Base-by-base conservation (phyloP, 2,113 vertebrate genomes). In the Neoarius graeffei region DNA sequence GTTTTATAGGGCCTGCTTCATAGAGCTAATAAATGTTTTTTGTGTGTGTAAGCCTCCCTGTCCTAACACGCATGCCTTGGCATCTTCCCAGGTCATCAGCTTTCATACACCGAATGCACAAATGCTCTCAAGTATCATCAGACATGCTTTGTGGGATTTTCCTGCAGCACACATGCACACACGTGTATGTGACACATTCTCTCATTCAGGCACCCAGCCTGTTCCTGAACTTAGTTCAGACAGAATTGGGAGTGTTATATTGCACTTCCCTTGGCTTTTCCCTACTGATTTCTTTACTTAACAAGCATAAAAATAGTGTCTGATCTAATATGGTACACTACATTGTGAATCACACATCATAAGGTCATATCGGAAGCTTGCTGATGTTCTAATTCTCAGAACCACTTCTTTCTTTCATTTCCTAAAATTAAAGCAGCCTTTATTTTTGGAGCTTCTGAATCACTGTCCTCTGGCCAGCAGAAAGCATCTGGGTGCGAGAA, bases 121-220 rank as follows among this genome's bases (percentile, higher is more conserved):
- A 52, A 59, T 67, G 35, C 42, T 66, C 88, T 89, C 67, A 27
- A 25, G 64, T 89, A 69, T 85, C 85, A 54, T 87, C 82, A 85
- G 19, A 81, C 50, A 83, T 76, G 71, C 86, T 83, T 73, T 19
- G 7, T 74, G 57, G 67, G 17, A 79, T 42, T 50, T 60, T 42
- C 23, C 66, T 50, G 59, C 1, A n/a, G 25, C 25, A 60, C 66
- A 83, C 86, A 86, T 67, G 66, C 48, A 52, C 13, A 25, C 48
- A 71, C 74, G 48, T 56, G 52, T 64, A 83, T 25, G 30, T 83
- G 81, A 52, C 80, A 86, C 88, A 86, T 73, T 60, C 57, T 74
- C 54, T 48, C n/a, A 77, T 60, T 64, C 52, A 57, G 27, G 15
- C 30, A 42, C 71, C 3, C 35, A 50, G 20, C 62, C 19, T 13